Conservation (phyloP, 2,797 vertebrate genomes). For the Sebastiscus tertius region DNA sequence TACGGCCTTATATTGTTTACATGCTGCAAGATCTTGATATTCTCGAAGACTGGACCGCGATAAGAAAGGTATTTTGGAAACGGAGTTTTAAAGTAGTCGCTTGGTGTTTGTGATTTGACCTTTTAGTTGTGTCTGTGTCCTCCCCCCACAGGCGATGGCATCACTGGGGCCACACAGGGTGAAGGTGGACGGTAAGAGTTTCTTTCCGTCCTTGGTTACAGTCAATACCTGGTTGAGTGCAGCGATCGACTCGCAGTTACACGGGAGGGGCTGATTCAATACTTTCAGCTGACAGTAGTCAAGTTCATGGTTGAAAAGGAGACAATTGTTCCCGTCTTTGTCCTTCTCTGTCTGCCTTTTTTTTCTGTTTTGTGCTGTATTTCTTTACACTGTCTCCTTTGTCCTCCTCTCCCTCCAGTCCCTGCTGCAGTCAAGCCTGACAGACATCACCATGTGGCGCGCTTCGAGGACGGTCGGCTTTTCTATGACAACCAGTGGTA, state of each 20-base stretch:
- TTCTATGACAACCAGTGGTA: constrained; percentile 99
- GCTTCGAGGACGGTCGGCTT: constrained; percentile 94
- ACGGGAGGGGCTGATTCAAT: constrained; percentile 18
- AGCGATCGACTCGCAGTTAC: constrained; percentile 31
- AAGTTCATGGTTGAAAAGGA: constrained; percentile 5
- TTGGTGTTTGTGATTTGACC: constrained; percentile 17
- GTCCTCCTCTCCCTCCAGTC: constrained; percentile 6
- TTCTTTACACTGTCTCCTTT: background rate
- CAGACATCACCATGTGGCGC: constrained; percentile 89
- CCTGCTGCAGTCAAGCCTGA: constrained; percentile 67
- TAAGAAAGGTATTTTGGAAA: constrained; percentile 89
- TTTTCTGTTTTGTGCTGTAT: background rate
- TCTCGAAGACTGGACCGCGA: constrained; percentile 99
- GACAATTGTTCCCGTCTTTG: background rate
- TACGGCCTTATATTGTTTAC: constrained; percentile 99
- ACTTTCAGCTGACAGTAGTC: constrained; percentile 6
- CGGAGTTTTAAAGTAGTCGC: background rate
- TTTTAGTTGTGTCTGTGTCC: constrained; percentile 34
- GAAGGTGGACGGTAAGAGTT: constrained; percentile 92
- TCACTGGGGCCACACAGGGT: constrained; percentile 94
- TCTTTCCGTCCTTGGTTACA: constrained; percentile 42
- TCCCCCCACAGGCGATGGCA: constrained; percentile 90
- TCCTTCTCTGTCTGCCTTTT: background rate
- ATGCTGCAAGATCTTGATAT: constrained; percentile 99
- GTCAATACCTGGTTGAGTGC: constrained; percentile 51